A percentile compares a stretch with the other conserved stretches of the same genome.
These are phyloP conservation scores for Sinhomidia bicolor DNA, from an alignment of 2,888 invertebrate species.

Conservation along the genomic window DNA sequence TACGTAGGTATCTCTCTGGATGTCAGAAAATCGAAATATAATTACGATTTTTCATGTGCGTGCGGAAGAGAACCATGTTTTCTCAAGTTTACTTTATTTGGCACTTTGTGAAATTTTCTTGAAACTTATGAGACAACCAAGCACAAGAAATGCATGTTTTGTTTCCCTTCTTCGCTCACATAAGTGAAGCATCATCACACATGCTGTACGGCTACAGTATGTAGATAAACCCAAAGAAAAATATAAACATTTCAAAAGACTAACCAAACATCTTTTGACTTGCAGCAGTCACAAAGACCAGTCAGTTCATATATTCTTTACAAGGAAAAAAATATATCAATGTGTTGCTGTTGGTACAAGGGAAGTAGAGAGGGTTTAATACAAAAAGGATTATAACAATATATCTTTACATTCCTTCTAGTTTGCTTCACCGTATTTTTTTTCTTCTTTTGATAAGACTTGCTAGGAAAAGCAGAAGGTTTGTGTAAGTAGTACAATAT, in stretches of 20 bases:
- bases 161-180: too few species aligned
- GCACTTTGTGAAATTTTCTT: not conserved
- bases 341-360: not conserved
- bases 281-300: not conserved
- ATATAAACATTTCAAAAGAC: not conserved
- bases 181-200: not conserved
- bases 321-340: conserved; percentile 21
- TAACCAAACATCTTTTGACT: conserved; percentile 41
- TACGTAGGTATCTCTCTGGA: not conserved
- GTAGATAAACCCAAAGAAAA: not conserved
- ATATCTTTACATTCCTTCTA: too few species aligned
- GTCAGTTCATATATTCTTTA: too few species aligned
- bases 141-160: conserved; percentile 2
- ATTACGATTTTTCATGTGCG: conserved; percentile 37
- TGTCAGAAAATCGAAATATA: conserved; percentile 24
- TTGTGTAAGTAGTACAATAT: conserved; percentile 8
- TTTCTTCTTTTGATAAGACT: too few species aligned
- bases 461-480: conserved; percentile 28
- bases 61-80: not conserved
- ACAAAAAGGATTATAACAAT: conserved; percentile 21
- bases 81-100: not conserved
- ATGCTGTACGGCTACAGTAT: not conserved
- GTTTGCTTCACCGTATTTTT: too few species aligned
- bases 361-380: conserved; percentile 3
- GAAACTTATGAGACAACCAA: conserved; percentile 1